These are phyloP conservation scores for Drosophila limbata DNA, from an alignment of 2,888 invertebrate species.

Conservation along the genomic window DNA sequence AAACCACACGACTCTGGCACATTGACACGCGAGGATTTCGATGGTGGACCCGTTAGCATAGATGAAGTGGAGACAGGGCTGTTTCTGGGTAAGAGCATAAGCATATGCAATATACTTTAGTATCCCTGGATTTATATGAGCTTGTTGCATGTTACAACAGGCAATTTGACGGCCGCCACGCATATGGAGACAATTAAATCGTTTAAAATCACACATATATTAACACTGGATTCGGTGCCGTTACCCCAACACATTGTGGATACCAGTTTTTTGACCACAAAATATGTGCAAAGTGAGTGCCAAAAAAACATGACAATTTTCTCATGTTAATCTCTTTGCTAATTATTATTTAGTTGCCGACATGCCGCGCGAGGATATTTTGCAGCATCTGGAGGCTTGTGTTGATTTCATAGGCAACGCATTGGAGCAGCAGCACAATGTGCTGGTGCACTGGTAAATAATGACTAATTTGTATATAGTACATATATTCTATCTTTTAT, in stretches of 20 bases:
- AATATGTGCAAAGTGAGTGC: conserved; percentile 90
- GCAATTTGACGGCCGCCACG: conserved; percentile 92
- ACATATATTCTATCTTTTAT: too few species aligned
- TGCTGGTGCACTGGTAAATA: conserved; percentile 94
- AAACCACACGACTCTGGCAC: conserved; percentile 61
- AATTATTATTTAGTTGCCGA: conserved; percentile 88
- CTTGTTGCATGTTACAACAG: conserved; percentile 83
- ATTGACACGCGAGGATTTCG: conserved; percentile 84
- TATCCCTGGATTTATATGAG: background rate
- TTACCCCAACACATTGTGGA: conserved; percentile 91
- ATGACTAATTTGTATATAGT: too few species aligned
- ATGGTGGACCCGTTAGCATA: conserved; percentile 85
- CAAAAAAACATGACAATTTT: background rate
- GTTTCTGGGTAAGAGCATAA: conserved; percentile 78
- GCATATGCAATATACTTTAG: background rate
- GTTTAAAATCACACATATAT: conserved; percentile 90
- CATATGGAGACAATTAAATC: conserved; percentile 89
- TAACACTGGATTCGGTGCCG: conserved; percentile 94
- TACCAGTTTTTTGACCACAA: conserved; percentile 88
- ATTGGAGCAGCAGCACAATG: conserved; percentile 88
- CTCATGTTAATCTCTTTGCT: conserved; percentile 22
- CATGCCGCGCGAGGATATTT: conserved; percentile 93
- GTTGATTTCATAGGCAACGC: conserved; percentile 91
- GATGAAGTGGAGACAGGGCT: conserved; percentile 84
- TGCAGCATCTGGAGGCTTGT: conserved; percentile 92